Conservation (phyloP, 92 coral and sea anemone species). For the Phenganax subtilis region DNA sequence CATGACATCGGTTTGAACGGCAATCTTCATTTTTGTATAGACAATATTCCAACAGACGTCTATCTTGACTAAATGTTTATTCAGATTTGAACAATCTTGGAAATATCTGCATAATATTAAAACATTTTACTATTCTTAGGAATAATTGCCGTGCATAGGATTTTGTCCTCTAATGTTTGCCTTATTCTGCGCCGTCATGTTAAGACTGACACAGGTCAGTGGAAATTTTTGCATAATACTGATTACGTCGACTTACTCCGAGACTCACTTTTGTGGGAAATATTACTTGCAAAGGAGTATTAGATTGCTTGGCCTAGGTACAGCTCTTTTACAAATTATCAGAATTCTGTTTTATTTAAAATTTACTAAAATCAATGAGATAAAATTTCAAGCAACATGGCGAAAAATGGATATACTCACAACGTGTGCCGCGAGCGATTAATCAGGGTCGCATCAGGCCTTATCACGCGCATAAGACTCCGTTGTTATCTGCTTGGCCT, state of each 20-base stretch:
- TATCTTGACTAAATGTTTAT: conserved; percentile 16
- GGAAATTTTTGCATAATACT: conserved; percentile 13
- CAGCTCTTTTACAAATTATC: conserved; percentile 13
- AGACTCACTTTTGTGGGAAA: conserved; percentile 3
- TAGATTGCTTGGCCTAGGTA: conserved; percentile 16
- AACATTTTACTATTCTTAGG: conserved; percentile 9
- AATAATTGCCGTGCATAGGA: neutral
- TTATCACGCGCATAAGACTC: conserved; percentile 8
- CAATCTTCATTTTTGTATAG: neutral
- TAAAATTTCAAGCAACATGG: conserved; percentile 6
- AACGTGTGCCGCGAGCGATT: conserved; percentile 15
- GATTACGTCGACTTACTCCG: conserved; percentile 7
- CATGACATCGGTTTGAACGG: neutral
- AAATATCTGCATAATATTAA: conserved; percentile 16
- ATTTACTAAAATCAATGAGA: conserved; percentile 3
- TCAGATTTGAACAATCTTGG: conserved; percentile 14
- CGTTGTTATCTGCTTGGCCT: conserved; percentile 14
- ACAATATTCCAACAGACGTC: conserved; percentile 11
- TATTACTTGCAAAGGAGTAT: conserved; percentile 13
- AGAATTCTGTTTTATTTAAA: conserved; percentile 9
- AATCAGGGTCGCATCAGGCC: conserved; percentile 17
- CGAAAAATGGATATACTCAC: conserved; percentile 5
- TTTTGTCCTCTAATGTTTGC: conserved; percentile 6
- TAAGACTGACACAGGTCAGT: conserved; percentile 22
- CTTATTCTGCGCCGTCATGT: conserved; percentile 10